Conservation (phyloP, 2,113 vertebrate species). For the Hippocampus zosterae region DNA sequence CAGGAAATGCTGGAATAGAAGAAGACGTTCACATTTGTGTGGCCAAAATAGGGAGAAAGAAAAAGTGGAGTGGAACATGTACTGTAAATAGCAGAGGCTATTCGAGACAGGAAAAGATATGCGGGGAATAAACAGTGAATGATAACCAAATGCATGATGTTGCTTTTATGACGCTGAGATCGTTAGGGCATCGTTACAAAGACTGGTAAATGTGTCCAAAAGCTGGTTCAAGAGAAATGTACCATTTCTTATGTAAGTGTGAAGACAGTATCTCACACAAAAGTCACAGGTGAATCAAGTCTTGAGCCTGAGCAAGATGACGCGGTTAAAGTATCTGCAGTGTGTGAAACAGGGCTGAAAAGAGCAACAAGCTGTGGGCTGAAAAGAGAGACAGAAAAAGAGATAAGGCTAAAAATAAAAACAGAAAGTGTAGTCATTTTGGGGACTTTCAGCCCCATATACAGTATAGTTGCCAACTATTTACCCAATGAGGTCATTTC, state of each 20-base stretch:
- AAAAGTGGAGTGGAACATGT: neutral
- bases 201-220: neutral
- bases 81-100: neutral
- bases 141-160: neutral
- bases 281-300: slow-evolving; percentile 18
- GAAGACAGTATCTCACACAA: neutral
- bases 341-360: slow-evolving; percentile 40
- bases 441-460: slow-evolving; percentile 56
- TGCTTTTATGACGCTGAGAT: neutral
- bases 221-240: neutral
- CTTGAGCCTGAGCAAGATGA: slow-evolving; percentile 7
- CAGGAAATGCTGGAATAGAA: slow-evolving; percentile 14
- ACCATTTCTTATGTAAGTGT: neutral
- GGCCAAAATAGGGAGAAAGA: slow-evolving; percentile 4
- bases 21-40: slow-evolving; percentile 5
- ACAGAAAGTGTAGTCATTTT: slow-evolving; percentile 52
- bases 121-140: neutral
- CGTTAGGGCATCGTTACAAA: neutral
- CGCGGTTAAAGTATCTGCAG: slow-evolving; percentile 51
- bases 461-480: slow-evolving; percentile 55
- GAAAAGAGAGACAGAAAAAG: slow-evolving; percentile 25
- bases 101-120: slow-evolving; percentile 8
- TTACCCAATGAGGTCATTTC: slow-evolving; percentile 69
- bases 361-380: slow-evolving; percentile 19
- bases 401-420: slow-evolving; percentile 55